Evolutionary conservation across 2,888 invertebrate genomes (phyloP).

Genomic region (Drosophila stalkeri): DNA sequence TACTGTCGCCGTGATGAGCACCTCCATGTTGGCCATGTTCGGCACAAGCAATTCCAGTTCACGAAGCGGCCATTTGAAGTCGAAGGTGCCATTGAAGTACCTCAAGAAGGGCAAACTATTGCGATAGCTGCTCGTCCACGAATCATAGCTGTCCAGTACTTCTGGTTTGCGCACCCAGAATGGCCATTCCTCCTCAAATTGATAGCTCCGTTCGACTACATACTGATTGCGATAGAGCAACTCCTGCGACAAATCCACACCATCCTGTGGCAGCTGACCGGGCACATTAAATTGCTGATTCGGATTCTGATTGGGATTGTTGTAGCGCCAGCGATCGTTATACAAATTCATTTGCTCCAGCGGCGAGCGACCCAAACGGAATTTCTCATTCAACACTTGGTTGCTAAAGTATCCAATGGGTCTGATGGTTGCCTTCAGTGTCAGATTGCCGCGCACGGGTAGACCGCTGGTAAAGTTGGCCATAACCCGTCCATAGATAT

Average conservation of each 20-base stretch:
- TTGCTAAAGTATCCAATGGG: conserved; percentile 89
- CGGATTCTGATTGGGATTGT: conserved; percentile 66
- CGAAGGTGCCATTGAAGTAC: conserved; percentile 94
- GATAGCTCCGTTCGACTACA: conserved; percentile 90
- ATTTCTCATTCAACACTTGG: conserved; percentile 86
- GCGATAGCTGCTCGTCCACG: conserved; percentile 85
- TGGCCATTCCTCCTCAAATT: conserved; percentile 92
- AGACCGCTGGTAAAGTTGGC: conserved; percentile 98
- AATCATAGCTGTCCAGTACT: conserved; percentile 84
- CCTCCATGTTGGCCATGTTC: conserved; percentile 88
- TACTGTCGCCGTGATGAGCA: conserved; percentile 93
- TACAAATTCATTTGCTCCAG: conserved; percentile 70
- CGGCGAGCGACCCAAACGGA: conserved; percentile 85
- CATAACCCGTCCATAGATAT: conserved; percentile 93
- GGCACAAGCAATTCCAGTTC: conserved; percentile 89
- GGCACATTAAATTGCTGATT: conserved; percentile 59
- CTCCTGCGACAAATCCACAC: conserved; percentile 71
- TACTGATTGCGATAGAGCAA: conserved; percentile 86
- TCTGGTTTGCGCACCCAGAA: conserved; percentile 91
- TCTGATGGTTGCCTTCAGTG: conserved; percentile 91
- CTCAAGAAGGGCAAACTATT: conserved; percentile 89
- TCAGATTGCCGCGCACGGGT: conserved; percentile 95
- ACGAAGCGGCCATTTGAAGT: conserved; percentile 93
- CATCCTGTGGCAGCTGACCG: conserved; percentile 61
- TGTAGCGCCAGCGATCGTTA: conserved; percentile 72